Percentiles rank a stretch among this genome's conserved stretches.
Evolutionary conservation across 2,888 invertebrate species (phyloP).

Genomic region (Camptogramma bilineatum): DNA sequence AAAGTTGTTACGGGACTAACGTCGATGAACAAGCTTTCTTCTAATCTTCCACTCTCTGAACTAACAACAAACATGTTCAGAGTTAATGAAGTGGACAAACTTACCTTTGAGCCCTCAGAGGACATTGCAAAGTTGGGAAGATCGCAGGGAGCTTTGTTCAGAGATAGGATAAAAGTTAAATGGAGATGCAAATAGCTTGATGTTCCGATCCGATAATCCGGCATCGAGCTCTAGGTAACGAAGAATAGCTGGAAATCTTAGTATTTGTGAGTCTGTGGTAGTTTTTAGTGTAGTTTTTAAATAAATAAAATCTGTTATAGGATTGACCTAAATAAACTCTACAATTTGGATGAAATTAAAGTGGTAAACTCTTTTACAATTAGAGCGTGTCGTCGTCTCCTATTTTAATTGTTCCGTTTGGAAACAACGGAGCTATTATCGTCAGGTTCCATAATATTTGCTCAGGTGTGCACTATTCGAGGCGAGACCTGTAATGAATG

Average conservation of each 20-base stretch:
- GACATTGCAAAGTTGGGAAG: slow-evolving; percentile 31
- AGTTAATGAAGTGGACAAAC: slow-evolving; percentile 28
- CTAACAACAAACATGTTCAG: slow-evolving; percentile 28
- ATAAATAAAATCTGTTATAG: too few species aligned
- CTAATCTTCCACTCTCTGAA: slow-evolving; percentile 17
- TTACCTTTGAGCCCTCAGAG: slow-evolving; percentile 26
- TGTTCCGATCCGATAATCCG: slow-evolving; percentile 28
- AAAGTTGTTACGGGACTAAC: not conserved
- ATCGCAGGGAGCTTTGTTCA: slow-evolving; percentile 26
- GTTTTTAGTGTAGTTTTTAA: not conserved
- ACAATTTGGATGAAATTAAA: not conserved
- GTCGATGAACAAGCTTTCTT: slow-evolving; percentile 5
- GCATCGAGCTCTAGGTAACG: slow-evolving; percentile 9
- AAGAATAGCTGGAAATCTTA: slow-evolving; percentile 13
- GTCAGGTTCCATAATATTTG: slow-evolving; percentile 75
- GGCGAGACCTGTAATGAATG: slow-evolving; percentile 71
- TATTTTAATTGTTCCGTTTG: slow-evolving; percentile 58
- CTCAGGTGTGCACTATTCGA: slow-evolving; percentile 74
- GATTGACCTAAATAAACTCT: too few species aligned
- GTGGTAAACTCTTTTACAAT: slow-evolving; percentile 11
- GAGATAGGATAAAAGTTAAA: slow-evolving; percentile 37
- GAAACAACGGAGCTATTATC: slow-evolving; percentile 72
- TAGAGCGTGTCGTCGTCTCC: slow-evolving; percentile 8
- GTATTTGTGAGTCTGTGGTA: not conserved
- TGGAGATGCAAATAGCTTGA: slow-evolving; percentile 35